Evolutionary conservation across 2,113 vertebrate species (phyloP), one percentile per base, ranked within the genome.

Genomic region (Mustelus asterias): DNA sequence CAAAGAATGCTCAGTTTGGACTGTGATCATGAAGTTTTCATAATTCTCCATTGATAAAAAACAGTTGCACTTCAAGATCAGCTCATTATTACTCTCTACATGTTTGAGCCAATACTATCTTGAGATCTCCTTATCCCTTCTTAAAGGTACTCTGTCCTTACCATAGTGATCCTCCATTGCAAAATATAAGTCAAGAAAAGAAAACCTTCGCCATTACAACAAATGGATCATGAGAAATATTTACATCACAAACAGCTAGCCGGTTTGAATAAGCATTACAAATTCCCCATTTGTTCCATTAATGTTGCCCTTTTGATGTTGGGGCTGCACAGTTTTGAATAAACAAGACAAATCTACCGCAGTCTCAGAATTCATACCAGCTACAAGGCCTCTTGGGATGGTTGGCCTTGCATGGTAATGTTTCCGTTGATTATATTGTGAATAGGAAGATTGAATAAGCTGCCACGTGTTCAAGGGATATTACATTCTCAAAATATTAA

Each of bases 401-500:
- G 58, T 60, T 92, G 89, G 58, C 16, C 60, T 92, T 65, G 89
- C 60, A 65, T 65, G 89, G 89, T 41, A 92, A 92, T 60, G 63
- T 65, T 92, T 92, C 60, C 20, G 58, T 92, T 65, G 16, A 92
- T 92, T 65, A 92, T 65, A 63, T 63, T 92, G 60, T 63, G 89
- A 92, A 65, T 65, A 92, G 89, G 1, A 92, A 65, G 58, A 92
- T 65, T 92, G 58, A 92, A 37, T 92, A 37, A 65, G 24, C 33
- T 20, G n/a, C 33, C 89, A 60, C 18, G 60, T 92, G 33, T 92
- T 92, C 89, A 44, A 92, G 89, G 89, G 33, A 37, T 65, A 92
- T 65, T 92, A 37, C 60, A 65, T 92, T 92, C 33, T 65, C 29
- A 63, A 92, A 92, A 63, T 92, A 37, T 92, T 92, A 65, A 92